Evolutionary conservation across 2,113 vertebrate species (phyloP).

Genomic region (Onychostruthus taczanowskii): DNA sequence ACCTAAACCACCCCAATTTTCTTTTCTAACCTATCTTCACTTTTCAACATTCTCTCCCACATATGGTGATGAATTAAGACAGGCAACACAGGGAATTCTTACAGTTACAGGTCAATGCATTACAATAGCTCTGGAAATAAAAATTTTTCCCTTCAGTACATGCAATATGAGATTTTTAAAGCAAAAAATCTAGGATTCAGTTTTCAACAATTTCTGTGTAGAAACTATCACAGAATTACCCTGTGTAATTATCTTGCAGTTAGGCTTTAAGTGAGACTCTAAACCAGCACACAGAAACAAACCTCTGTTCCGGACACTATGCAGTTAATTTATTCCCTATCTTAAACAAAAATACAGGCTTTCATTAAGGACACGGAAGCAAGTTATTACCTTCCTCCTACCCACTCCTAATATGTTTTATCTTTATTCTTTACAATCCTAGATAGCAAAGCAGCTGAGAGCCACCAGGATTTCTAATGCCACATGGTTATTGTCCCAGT

Average conservation of each 20-base stretch:
- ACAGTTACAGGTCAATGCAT: conserved; percentile 49
- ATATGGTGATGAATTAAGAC: conserved; percentile 53
- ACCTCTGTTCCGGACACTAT: not conserved
- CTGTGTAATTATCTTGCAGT: not conserved
- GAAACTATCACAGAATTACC: not conserved
- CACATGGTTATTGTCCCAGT: conserved; percentile 15
- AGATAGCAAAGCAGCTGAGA: not conserved
- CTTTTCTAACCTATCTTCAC: conserved; percentile 42
- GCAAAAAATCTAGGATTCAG: not conserved
- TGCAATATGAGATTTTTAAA: conserved; percentile 46
- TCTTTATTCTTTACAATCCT: conserved; percentile 45
- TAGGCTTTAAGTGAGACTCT: not conserved
- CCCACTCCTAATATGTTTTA: conserved; percentile 25
- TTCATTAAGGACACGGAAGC: conserved; percentile 14
- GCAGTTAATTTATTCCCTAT: not conserved
- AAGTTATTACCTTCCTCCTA: conserved; percentile 1
- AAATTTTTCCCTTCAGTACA: conserved; percentile 18
- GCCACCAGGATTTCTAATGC: not conserved
- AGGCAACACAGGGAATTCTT: conserved; percentile 41
- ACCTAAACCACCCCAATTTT: conserved; percentile 31
- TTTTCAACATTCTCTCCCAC: conserved; percentile 49
- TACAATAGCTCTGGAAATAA: conserved; percentile 38
- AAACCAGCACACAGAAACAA: not conserved
- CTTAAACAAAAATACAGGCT: conserved; percentile 8
- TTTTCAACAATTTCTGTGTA: not conserved